These are phyloP conservation scores for Clavelina lepadiformis DNA, from an alignment of 23 tunicate species.

Conservation along the genomic window DNA sequence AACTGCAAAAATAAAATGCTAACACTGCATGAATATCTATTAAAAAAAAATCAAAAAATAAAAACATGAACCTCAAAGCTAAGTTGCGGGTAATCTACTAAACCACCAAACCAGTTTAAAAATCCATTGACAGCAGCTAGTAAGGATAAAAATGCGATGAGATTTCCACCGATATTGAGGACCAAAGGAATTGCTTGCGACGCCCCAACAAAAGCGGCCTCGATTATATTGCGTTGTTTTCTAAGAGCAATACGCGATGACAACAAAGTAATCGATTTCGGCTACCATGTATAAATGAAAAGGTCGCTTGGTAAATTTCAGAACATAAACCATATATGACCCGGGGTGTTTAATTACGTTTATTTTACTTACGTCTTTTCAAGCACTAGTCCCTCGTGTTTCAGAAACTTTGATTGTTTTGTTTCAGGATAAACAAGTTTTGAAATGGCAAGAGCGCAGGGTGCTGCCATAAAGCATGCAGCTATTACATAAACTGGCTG, in stretches of 20 bases:
- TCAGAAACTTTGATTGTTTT: conserved; percentile 25
- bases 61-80: conserved; percentile 36
- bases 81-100: conserved; percentile 35
- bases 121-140: conserved; percentile 40
- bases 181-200: conserved; percentile 45
- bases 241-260: conserved; percentile 7
- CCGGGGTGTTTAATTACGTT: too few species aligned
- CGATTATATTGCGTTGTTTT: conserved; percentile 36
- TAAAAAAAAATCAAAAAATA: background rate
- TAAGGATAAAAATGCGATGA: conserved; percentile 41
- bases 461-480: conserved; percentile 47
- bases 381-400: conserved; percentile 1
- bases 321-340: too few species aligned
- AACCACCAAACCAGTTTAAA: conserved; percentile 47
- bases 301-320: too few species aligned
- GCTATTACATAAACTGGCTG: conserved; percentile 33
- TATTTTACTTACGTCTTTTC: conserved; percentile 1
- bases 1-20: background rate
- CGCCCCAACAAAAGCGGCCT: conserved; percentile 50
- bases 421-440: conserved; percentile 41
- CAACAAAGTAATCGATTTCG: too few species aligned
- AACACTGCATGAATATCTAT: too few species aligned
- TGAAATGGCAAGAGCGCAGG: conserved; percentile 37
- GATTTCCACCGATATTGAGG: conserved; percentile 38
- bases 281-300: too few species aligned